Evolutionary conservation across 2,797 vertebrate species (phyloP), one percentile per base, ranked within the genome.

Genomic region (Gadopsis marmoratus): DNA sequence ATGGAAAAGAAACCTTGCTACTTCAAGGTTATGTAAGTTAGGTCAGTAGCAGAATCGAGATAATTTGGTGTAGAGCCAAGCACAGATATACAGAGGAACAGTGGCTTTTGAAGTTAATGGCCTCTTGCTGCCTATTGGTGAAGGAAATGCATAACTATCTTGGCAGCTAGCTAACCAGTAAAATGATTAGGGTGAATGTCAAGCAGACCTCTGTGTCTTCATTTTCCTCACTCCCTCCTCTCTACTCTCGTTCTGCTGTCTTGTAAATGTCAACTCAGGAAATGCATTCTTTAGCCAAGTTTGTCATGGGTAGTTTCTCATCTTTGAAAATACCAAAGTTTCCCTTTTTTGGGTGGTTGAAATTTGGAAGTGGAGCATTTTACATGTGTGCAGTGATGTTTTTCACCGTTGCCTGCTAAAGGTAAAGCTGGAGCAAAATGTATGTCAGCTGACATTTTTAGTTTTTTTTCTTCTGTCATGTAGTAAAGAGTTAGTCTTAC

Each of bases 261-360:
- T 60, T 81, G 6, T 33, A 53, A 66, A 60, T 65, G 39, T 29
- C 16, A 66, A 70, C 53, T 50, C n/a, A 62, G 12, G 35, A 58
- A 50, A 64, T 41, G 23, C 11, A 4, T 35, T 60, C 9, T 54
- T 53, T 23, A 51, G 54, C 17, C 45, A 43, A 37, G 23, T 59
- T 67, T 71, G n/a, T 62, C 5, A 58, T 12, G 17, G n/a, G 5
- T 61, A n/a, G 41, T 48, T 78, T 9, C 26, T 69, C 10, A 33
- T 65, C 23, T 37, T 29, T 47, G 16, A 43, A 58, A 58, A 53
- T 33, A 23, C 0, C 19, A 14, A 3, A 53, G 13, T 12, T 81
- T 26, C 13, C 5, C 48, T 14, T 45, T 45, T 73, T 45, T 43
- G 2, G 4, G n/a, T n/a, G 4, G 37, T 65, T 29, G 4, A 31